Evolutionary conservation across 2,113 vertebrate genomes (phyloP).

Genomic region (Indri indri): DNA sequence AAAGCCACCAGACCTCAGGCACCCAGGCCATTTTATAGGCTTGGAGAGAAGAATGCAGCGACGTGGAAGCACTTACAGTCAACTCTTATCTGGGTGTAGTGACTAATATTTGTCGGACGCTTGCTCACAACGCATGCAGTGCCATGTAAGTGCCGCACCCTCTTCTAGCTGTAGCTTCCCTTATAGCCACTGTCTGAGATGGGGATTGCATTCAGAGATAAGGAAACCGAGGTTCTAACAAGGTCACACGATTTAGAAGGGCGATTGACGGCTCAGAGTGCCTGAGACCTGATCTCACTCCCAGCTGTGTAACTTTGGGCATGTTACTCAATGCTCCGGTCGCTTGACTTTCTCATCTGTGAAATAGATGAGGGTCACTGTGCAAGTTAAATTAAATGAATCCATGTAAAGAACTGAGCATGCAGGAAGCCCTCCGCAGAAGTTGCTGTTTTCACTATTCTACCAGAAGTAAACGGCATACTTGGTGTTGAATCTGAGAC

Average conservation of each 20-base stretch:
- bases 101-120: neutral
- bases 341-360: neutral
- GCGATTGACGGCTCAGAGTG: neutral
- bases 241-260: neutral
- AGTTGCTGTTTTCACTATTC: neutral
- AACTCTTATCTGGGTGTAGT: neutral
- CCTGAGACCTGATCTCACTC: neutral
- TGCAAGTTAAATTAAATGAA: neutral
- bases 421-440: neutral
- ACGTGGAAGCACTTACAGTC: neutral
- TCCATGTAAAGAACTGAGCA: neutral
- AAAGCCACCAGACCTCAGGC: neutral
- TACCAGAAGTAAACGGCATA: neutral
- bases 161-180: neutral
- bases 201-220: neutral
- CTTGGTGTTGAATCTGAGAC: neutral
- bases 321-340: neutral
- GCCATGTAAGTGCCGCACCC: rapidly evolving
- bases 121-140: neutral
- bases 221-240: neutral
- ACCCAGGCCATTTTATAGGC: neutral
- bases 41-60: neutral
- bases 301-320: neutral
- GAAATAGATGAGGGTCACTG: neutral
- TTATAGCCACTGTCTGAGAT: neutral